Evolutionary conservation across 2,888 invertebrate genomes (phyloP).

Genomic region (Meteorus colon): DNA sequence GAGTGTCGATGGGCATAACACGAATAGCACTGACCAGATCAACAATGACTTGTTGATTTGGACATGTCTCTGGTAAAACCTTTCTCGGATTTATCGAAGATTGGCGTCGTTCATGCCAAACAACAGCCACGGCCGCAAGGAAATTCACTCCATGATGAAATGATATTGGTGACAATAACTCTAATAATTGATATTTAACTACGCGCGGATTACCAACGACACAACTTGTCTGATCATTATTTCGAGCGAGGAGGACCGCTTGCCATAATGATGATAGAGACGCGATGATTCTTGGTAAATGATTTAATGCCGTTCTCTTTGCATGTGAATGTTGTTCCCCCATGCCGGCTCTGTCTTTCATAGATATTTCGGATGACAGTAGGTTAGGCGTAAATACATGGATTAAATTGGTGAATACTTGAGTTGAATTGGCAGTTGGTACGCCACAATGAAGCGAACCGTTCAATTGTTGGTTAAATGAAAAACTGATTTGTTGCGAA

Average conservation of each 20-base stretch:
- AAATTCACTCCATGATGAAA: slow-evolving; percentile 88
- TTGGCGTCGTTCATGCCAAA: slow-evolving; percentile 85
- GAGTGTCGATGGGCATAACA: slow-evolving; percentile 88
- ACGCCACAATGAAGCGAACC: slow-evolving; percentile 75
- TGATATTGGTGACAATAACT: slow-evolving; percentile 88
- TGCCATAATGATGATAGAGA: slow-evolving; percentile 88
- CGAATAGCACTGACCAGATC: slow-evolving; percentile 86
- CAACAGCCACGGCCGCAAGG: slow-evolving; percentile 87
- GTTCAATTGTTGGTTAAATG: slow-evolving; percentile 76
- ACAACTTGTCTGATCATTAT: slow-evolving; percentile 75
- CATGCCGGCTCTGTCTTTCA: slow-evolving; percentile 67
- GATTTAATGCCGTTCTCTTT: slow-evolving; percentile 83
- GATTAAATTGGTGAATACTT: slow-evolving; percentile 86
- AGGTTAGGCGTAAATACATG: slow-evolving; percentile 85
- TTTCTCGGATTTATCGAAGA: slow-evolving; percentile 73
- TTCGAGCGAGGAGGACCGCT: slow-evolving; percentile 75
- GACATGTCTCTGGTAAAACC: slow-evolving; percentile 78
- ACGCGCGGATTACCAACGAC: slow-evolving; percentile 79
- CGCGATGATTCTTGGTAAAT: slow-evolving; percentile 86
- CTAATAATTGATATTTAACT: slow-evolving; percentile 85
- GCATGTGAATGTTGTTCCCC: slow-evolving; percentile 77
- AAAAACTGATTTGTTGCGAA: slow-evolving; percentile 77
- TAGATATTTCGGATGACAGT: slow-evolving; percentile 69
- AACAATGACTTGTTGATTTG: slow-evolving; percentile 84
- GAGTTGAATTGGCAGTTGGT: slow-evolving; percentile 79